Percentiles rank a stretch among this genome's conserved stretches.
Evolutionary conservation across 2,888 invertebrate genomes (phyloP).

Genomic region (Pseudanteris insignis): DNA sequence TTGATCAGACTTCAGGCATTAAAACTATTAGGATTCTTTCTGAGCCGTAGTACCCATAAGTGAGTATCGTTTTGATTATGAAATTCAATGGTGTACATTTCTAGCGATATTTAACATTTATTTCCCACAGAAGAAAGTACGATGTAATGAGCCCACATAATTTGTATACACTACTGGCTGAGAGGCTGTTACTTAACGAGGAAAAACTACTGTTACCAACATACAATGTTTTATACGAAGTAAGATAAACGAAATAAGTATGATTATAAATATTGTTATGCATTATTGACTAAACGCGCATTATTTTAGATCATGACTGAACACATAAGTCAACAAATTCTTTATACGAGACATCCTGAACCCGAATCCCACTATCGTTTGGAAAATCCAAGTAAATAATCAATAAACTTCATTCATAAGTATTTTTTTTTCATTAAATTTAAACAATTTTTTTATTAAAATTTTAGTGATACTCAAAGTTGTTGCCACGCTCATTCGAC

Average conservation of each 20-base stretch:
- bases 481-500: constrained; percentile 94
- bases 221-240: constrained; percentile 98
- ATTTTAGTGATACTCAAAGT: constrained; percentile 95
- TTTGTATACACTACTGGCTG: constrained; percentile 94
- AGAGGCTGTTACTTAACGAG: constrained; percentile 87
- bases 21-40: constrained; percentile 96
- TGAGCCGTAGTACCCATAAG: constrained; percentile 98
- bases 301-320: constrained; percentile 92
- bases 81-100: too few species aligned
- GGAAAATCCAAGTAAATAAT: constrained; percentile 93
- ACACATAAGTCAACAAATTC: constrained; percentile 93
- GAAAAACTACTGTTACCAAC: constrained; percentile 91
- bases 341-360: constrained; percentile 93
- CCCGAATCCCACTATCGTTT: constrained; percentile 94
- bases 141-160: constrained; percentile 99
- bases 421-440: not conserved
- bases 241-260: constrained; percentile 51
- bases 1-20: constrained; percentile 94
- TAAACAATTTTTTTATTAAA: too few species aligned
- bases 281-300: too few species aligned
- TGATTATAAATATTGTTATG: constrained; percentile 13
- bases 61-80: constrained; percentile 70
- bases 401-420: not conserved
- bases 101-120: too few species aligned
- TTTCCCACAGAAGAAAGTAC: constrained; percentile 85